These are phyloP conservation scores for Drosophila incognita DNA, from an alignment of 2,888 invertebrate genomes.

Conservation along the genomic window DNA sequence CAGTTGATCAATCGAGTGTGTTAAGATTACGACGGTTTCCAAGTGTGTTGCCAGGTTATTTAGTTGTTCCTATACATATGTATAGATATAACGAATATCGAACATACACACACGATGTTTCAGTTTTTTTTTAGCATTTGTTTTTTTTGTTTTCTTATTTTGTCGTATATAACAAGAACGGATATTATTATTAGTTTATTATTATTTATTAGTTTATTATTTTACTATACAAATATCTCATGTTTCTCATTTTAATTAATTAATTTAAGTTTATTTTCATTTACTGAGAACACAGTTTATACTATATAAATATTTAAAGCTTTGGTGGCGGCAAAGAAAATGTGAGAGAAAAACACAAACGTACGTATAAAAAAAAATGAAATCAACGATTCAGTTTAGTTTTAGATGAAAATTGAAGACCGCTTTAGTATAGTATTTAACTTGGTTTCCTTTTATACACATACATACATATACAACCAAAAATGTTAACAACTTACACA, in stretches of 20 bases:
- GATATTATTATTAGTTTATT: slow-evolving; percentile 27
- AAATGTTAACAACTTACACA: slow-evolving; percentile 62
- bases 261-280: slow-evolving; percentile 26
- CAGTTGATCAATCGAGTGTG: slow-evolving; percentile 37
- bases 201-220: slow-evolving; percentile 59
- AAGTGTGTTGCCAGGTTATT: slow-evolving; percentile 63
- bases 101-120: slow-evolving; percentile 52
- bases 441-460: slow-evolving; percentile 57
- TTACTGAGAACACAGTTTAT: slow-evolving; percentile 75
- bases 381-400: slow-evolving; percentile 14
- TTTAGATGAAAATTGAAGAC: slow-evolving; percentile 58
- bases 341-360: slow-evolving; percentile 26
- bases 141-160: slow-evolving; percentile 4
- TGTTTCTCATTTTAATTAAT: slow-evolving; percentile 38
- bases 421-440: slow-evolving; percentile 63
- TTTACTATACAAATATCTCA: slow-evolving; percentile 74
- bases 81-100: slow-evolving; percentile 42
- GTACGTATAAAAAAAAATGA: slow-evolving; percentile 5
- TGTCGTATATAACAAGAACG: slow-evolving; percentile 71
- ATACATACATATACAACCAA: slow-evolving; percentile 70
- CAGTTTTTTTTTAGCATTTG: slow-evolving; percentile 20
- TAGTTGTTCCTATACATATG: slow-evolving; percentile 47
- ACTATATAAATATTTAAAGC: slow-evolving; percentile 76
- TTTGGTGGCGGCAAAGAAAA: slow-evolving; percentile 77
- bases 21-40: slow-evolving; percentile 75